Evolutionary conservation across 2,888 invertebrate species (phyloP).

Genomic region (Ornithoptera alexandrae): DNA sequence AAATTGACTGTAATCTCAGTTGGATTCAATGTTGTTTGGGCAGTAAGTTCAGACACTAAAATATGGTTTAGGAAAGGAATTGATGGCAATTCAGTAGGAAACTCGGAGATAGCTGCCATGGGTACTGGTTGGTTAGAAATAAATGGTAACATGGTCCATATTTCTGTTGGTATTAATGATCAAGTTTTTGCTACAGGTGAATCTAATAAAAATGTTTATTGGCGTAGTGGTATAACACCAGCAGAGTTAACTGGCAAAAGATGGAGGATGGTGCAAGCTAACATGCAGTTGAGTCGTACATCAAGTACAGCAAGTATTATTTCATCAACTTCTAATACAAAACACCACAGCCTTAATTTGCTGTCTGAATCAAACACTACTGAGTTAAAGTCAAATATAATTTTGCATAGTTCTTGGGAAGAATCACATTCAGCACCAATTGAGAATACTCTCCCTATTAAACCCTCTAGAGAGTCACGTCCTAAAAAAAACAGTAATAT

Average conservation of each 20-base stretch:
- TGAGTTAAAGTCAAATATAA: conserved; percentile 74
- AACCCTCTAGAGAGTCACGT: conserved; percentile 58
- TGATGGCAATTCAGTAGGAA: conserved; percentile 84
- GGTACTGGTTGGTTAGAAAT: conserved; percentile 95
- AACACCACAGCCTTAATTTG: conserved; percentile 84
- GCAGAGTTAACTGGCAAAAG: conserved; percentile 91
- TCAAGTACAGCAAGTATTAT: conserved; percentile 89
- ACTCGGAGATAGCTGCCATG: conserved; percentile 87
- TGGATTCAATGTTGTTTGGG: conserved; percentile 89
- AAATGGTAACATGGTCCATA: conserved; percentile 89
- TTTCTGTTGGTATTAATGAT: conserved; percentile 93
- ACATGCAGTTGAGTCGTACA: conserved; percentile 90
- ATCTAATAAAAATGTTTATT: conserved; percentile 89
- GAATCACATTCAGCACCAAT: conserved; percentile 88
- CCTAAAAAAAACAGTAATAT: conserved; percentile 59
- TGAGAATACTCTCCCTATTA: conserved; percentile 83
- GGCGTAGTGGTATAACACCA: conserved; percentile 86
- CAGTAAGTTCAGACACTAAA: conserved; percentile 88
- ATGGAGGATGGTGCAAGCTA: conserved; percentile 90
- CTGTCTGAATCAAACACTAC: conserved; percentile 58
- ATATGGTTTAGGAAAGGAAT: conserved; percentile 92
- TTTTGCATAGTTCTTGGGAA: conserved; percentile 82
- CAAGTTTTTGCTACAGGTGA: conserved; percentile 93
- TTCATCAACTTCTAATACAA: conserved; percentile 81
- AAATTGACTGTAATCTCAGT: conserved; percentile 89